These are phyloP conservation scores for Sebastolobus alascanus DNA, from an alignment of 2,797 vertebrate species.

Conservation along the genomic window DNA sequence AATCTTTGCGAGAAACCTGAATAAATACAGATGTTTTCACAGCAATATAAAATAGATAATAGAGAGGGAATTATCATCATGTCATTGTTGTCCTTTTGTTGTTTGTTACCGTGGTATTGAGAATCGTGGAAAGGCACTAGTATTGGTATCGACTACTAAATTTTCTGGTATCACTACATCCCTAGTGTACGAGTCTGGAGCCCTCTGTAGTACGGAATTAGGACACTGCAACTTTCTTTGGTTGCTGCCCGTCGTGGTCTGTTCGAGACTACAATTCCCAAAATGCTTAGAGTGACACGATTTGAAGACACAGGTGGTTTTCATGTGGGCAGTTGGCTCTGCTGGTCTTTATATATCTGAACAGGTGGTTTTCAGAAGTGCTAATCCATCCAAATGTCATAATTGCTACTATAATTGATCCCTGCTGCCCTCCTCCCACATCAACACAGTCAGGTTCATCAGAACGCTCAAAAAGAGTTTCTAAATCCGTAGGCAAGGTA, in stretches of 20 bases:
- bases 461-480: not conserved
- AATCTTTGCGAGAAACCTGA: no score
- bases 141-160: no score
- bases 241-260: not conserved
- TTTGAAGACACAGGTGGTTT: not conserved
- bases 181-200: no score
- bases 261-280: not conserved
- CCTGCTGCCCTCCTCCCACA: not conserved
- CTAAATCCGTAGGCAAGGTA: not conserved
- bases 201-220: not conserved
- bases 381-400: not conserved
- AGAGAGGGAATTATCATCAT: no score
- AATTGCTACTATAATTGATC: not conserved
- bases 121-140: no score
- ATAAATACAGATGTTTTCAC: no score
- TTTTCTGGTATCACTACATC: no score
- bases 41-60: no score
- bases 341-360: conserved; percentile 22
- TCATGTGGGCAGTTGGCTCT: conserved; percentile 3
- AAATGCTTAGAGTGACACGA: not conserved
- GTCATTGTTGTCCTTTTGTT: no score
- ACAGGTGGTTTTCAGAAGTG: conserved; percentile 4
- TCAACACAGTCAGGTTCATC: not conserved
- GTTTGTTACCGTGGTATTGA: no score
- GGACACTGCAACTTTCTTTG: not conserved